Evolutionary conservation across 1,140 invertebrate species (phyloP).

Genomic region (Heliconius melpomene): DNA sequence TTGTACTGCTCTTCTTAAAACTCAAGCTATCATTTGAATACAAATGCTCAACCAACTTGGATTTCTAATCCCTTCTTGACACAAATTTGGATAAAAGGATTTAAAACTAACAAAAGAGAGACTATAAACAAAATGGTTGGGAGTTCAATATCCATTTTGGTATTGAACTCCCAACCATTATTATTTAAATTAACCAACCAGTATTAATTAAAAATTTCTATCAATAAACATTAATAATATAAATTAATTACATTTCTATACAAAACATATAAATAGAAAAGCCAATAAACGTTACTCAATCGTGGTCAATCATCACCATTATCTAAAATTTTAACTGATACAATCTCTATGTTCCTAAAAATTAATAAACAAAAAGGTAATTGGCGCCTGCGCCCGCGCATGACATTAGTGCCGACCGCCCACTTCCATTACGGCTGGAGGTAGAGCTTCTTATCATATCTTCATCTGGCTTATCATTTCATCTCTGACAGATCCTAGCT

Average conservation of each 20-base stretch:
- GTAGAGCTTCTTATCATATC: slow-evolving; percentile 24
- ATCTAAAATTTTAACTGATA: not conserved
- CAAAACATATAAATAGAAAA: not conserved
- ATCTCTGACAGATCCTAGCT: slow-evolving; percentile 28
- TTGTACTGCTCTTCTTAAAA: not conserved
- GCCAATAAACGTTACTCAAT: not conserved
- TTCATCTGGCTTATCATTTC: slow-evolving; percentile 25
- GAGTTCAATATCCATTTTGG: too few relatives aligned
- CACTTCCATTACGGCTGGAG: slow-evolving; percentile 51
- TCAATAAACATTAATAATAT: not conserved
- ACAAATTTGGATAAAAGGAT: not conserved
- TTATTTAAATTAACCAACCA: too few relatives aligned
- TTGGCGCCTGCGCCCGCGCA: slow-evolving; percentile 40
- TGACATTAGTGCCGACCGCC: slow-evolving; percentile 54
- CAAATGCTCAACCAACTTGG: slow-evolving; percentile 12
- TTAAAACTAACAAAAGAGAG: not conserved
- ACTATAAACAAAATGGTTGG: not conserved
- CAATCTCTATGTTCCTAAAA: slow-evolving; percentile 4
- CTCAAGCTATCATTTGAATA: slow-evolving; percentile 29
- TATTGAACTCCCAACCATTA: too few relatives aligned
- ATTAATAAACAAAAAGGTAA: slow-evolving; percentile 29
- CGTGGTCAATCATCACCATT: not conserved
- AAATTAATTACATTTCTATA: not conserved
- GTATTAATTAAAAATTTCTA: not conserved
- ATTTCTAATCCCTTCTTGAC: slow-evolving; percentile 34